A percentile compares a stretch with the other conserved stretches of the same genome.
phyloP scores from a whole-genome alignment of 1,140 invertebrate genomes.

The Mesaphorura yosii region DNA sequence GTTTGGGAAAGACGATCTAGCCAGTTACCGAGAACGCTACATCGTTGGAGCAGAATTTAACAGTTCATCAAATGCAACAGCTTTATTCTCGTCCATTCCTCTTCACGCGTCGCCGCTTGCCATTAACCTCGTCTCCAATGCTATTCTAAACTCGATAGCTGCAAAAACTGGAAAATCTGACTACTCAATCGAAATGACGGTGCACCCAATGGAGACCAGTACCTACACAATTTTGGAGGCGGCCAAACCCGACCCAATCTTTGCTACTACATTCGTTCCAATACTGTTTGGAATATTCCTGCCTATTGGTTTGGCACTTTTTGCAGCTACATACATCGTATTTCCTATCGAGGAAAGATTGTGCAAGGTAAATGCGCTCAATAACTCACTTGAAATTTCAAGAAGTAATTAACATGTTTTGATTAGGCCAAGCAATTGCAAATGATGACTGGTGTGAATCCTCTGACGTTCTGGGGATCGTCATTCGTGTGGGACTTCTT shows the following conservation, averaged over 20 bases:
- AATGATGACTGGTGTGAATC: conserved; percentile 62
- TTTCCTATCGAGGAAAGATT: conserved; percentile 52
- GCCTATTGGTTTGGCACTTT: conserved; percentile 42
- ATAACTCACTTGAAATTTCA: no score
- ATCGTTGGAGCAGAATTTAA: conserved; percentile 27
- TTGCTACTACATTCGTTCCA: conserved; percentile 12
- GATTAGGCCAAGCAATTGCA: conserved; percentile 54
- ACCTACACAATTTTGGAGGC: conserved; percentile 15
- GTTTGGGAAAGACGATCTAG: conserved; percentile 17
- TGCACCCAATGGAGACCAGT: conserved; percentile 51
- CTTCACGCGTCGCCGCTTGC: conserved; percentile 55
- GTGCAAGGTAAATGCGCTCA: conserved; percentile 33
- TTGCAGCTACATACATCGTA: conserved; percentile 60
- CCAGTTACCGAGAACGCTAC: conserved; percentile 20
- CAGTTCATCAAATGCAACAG: conserved; percentile 3
- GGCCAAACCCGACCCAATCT: conserved; percentile 25
- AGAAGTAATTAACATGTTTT: no score
- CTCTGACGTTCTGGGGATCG: conserved; percentile 52
- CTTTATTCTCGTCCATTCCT: conserved; percentile 43
- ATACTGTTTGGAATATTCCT: conserved; percentile 27
- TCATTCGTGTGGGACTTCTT: conserved; percentile 29
- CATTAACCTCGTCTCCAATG: conserved; percentile 46
- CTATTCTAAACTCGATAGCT: conserved; percentile 38
- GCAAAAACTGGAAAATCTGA: conserved; percentile 36
- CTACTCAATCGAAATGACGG: conserved; percentile 46